Evolutionary conservation across 2,888 invertebrate species (phyloP).

Genomic region (Lacanobia oleracea): DNA sequence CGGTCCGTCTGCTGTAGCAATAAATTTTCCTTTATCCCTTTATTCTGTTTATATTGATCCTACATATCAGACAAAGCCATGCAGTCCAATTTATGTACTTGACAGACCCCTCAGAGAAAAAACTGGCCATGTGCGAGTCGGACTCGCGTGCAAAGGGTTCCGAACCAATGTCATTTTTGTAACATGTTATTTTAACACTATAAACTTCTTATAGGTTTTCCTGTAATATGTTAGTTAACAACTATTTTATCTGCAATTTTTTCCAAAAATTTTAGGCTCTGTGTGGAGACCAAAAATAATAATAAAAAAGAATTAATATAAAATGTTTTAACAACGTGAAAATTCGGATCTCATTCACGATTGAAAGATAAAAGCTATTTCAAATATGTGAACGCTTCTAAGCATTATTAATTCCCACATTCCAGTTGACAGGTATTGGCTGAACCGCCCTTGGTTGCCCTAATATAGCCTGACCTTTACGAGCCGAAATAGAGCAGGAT

Average conservation of each 20-base stretch:
- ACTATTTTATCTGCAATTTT: no score
- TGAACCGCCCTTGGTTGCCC: constrained; percentile 13
- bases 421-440: constrained; percentile 25
- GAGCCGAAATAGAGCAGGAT: constrained; percentile 35
- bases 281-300: no score
- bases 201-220: no score
- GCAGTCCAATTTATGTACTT: no score
- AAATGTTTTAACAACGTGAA: not conserved
- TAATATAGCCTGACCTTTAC: constrained; percentile 52
- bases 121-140: no score
- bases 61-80: not conserved
- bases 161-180: no score
- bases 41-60: not conserved
- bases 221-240: no score
- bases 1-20: not conserved
- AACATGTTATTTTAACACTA: no score
- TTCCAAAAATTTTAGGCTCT: no score
- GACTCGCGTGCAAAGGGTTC: no score
- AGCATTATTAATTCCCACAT: constrained; percentile 6
- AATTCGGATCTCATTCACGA: not conserved
- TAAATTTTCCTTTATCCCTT: not conserved
- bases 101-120: no score
- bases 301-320: no score
- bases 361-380: not conserved
- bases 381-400: not conserved